phyloP scores from a whole-genome alignment of 2,888 invertebrate genomes.

The Crocallis elinguaria region DNA sequence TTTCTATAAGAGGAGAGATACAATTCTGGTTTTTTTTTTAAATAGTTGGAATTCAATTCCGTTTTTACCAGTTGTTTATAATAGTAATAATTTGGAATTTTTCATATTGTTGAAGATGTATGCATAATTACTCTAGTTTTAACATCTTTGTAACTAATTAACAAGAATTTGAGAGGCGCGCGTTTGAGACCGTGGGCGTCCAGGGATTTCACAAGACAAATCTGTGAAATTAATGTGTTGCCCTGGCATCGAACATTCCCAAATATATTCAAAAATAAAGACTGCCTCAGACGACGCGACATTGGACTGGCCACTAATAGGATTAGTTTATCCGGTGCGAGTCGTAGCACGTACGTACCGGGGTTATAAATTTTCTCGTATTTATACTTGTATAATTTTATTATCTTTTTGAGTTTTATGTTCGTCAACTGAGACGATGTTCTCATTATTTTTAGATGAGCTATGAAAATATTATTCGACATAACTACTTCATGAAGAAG shows the following conservation, averaged over 20 bases:
- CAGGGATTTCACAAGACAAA: slow-evolving; percentile 23
- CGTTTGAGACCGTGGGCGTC: slow-evolving; percentile 12
- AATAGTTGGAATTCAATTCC: too few species aligned
- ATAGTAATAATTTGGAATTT: not conserved
- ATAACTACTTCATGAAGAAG: not conserved
- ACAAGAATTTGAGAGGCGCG: slow-evolving; percentile 16
- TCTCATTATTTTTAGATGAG: slow-evolving; percentile 31
- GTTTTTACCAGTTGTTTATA: too few species aligned
- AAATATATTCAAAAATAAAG: slow-evolving; percentile 62
- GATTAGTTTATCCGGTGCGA: slow-evolving; percentile 58
- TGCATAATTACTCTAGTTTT: not conserved
- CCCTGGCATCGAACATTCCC: slow-evolving; percentile 46
- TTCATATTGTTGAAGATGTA: not conserved
- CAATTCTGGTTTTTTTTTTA: not conserved
- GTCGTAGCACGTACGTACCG: slow-evolving; percentile 35
- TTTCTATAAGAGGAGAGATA: too few species aligned
- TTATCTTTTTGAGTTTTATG: slow-evolving; percentile 38
- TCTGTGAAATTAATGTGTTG: slow-evolving; percentile 20
- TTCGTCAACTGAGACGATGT: slow-evolving; percentile 28
- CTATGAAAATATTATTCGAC: slow-evolving; percentile 3
- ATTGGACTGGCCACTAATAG: slow-evolving; percentile 53
- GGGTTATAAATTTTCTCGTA: slow-evolving; percentile 30
- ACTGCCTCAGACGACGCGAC: slow-evolving; percentile 27
- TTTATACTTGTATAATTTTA: slow-evolving; percentile 39
- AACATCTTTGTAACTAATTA: slow-evolving; percentile 10